A percentile compares a stretch with the other conserved stretches of the same genome.
These are phyloP conservation scores for Amorpha juglandis DNA, from an alignment of 2,888 invertebrate species.

Conservation along the genomic window DNA sequence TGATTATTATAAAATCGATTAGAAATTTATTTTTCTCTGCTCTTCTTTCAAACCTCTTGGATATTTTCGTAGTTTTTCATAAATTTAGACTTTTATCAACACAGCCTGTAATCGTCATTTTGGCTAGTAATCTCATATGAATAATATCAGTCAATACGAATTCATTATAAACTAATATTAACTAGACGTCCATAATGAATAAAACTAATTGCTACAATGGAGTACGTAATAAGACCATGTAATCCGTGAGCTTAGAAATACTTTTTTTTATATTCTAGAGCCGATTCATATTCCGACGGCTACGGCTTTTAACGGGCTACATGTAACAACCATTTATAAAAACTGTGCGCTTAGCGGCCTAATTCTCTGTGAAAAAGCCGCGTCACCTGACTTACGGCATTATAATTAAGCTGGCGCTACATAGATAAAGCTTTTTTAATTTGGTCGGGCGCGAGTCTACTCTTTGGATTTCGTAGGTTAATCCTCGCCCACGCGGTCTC, in stretches of 20 bases:
- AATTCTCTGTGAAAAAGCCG: slow-evolving; percentile 57
- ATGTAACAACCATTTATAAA: slow-evolving; percentile 42
- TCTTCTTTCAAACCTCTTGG: no score
- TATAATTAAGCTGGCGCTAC: slow-evolving; percentile 66
- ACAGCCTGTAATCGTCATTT: no score
- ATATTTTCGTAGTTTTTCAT: no score
- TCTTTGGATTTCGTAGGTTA: slow-evolving; percentile 57
- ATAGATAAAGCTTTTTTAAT: slow-evolving; percentile 67
- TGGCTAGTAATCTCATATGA: no score
- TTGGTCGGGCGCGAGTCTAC: slow-evolving; percentile 45
- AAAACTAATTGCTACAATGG: neutral
- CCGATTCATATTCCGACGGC: slow-evolving; percentile 15
- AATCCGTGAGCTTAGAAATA: slow-evolving; percentile 19
- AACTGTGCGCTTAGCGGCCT: slow-evolving; percentile 48
- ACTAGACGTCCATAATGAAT: neutral
- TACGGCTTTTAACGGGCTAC: slow-evolving; percentile 13
- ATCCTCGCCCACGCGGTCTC: slow-evolving; percentile 70
- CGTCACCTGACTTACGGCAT: slow-evolving; percentile 68
- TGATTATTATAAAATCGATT: neutral
- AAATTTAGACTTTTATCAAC: no score
- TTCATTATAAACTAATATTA: neutral
- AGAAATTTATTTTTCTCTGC: neutral
- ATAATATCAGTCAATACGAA: no score
- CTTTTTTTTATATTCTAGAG: neutral
- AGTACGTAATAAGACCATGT: slow-evolving; percentile 9